A percentile compares a stretch with the other conserved stretches of the same genome.
phyloP scores from a whole-genome alignment of 2,113 vertebrate species.

The Dasyurus viverrinus region DNA sequence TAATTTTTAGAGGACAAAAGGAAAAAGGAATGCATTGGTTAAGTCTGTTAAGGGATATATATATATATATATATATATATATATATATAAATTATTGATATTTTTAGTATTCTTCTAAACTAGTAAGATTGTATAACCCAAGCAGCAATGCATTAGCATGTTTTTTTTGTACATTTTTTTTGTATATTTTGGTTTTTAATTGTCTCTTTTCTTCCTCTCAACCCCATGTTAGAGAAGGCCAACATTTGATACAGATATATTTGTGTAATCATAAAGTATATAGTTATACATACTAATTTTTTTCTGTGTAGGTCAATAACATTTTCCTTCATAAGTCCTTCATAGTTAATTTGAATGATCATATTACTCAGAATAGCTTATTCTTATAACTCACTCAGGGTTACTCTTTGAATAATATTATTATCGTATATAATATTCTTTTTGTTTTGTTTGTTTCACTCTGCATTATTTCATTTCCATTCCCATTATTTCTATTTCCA shows the following conservation, averaged over 20 bases:
- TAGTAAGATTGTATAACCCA: background rate
- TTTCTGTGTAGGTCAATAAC: background rate
- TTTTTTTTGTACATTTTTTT: background rate
- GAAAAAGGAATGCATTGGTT: background rate
- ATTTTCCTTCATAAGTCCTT: background rate
- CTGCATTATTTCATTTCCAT: background rate
- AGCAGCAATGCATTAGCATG: background rate
- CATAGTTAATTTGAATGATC: background rate
- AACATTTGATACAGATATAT: too few species aligned
- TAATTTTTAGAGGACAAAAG: background rate
- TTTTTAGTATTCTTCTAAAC: background rate
- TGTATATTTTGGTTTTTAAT: background rate
- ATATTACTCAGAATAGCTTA: background rate
- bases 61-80: too few species aligned
- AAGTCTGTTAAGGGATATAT: too few species aligned
- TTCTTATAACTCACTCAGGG: background rate
- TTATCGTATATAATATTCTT: background rate
- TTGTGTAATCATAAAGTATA: too few species aligned
- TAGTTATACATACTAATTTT: background rate
- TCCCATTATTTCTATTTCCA: background rate
- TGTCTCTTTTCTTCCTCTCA: background rate
- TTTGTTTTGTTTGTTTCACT: background rate
- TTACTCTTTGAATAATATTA: background rate
- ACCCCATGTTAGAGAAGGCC: too few species aligned
- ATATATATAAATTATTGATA: too few species aligned